These are phyloP conservation scores for Epirrhoe tristata DNA, from an alignment of 2,888 invertebrate genomes.

Conservation along the genomic window DNA sequence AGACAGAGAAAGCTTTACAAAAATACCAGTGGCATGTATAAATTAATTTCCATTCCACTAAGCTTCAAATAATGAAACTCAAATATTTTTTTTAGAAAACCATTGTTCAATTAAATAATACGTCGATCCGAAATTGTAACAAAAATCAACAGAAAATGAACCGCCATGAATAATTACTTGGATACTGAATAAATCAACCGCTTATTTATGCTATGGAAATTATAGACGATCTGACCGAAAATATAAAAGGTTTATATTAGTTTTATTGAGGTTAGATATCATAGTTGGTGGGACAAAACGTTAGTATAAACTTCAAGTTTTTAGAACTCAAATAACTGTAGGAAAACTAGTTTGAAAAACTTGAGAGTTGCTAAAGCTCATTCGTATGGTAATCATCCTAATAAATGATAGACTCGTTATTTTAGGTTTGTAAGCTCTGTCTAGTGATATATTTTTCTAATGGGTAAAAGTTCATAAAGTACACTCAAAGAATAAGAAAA, in stretches of 20 bases:
- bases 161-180: conserved; percentile 10
- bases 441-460: too few relatives aligned
- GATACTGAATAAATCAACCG: conserved; percentile 3
- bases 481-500: too few relatives aligned
- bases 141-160: conserved; percentile 19
- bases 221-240: background rate
- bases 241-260: background rate
- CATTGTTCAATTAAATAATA: conserved; percentile 1
- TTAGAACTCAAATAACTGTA: too few relatives aligned
- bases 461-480: too few relatives aligned
- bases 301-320: too few relatives aligned
- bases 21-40: background rate
- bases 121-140: background rate
- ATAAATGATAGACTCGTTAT: too few relatives aligned
- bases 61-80: background rate
- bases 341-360: too few relatives aligned
- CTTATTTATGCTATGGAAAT: background rate
- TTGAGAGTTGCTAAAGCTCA: too few relatives aligned
- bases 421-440: too few relatives aligned
- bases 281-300: background rate
- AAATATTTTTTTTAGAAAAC: conserved; percentile 1
- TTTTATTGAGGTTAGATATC: background rate
- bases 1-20: background rate
- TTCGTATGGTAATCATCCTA: too few relatives aligned
- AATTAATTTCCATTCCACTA: background rate